These are phyloP conservation scores for Mugil cephalus DNA, from an alignment of 2,113 vertebrate genomes.

Conservation along the genomic window DNA sequence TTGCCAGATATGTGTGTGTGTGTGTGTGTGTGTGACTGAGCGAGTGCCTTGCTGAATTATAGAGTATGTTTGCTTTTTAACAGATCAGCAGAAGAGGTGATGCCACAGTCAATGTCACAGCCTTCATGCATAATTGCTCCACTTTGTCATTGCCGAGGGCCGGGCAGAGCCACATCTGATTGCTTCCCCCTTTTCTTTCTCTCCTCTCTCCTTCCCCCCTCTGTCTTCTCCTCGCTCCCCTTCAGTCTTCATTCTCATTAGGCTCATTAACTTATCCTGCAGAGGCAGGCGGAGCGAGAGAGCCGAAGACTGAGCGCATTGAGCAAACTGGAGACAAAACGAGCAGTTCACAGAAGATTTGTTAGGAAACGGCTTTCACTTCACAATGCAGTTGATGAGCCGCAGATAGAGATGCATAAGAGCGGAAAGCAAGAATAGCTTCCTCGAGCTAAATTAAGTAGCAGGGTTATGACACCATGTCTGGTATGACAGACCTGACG, in stretches of 20 bases:
- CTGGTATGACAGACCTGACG: conserved; percentile 26
- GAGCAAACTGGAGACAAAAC: conserved; percentile 25
- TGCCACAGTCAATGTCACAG: conserved; percentile 78
- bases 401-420: conserved; percentile 9
- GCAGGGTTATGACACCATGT: conserved; percentile 42
- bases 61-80: conserved; percentile 76
- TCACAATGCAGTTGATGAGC: background rate
- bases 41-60: conserved; percentile 57
- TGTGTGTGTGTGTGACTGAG: conserved; percentile 24
- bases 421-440: conserved; percentile 28
- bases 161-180: conserved; percentile 65
- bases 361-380: conserved; percentile 23
- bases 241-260: conserved; percentile 71
- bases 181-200: conserved; percentile 25
- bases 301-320: conserved; percentile 45
- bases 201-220: conserved; percentile 35
- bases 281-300: conserved; percentile 46
- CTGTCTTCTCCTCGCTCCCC: conserved; percentile 29
- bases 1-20: conserved; percentile 24
- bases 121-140: conserved; percentile 82
- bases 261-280: conserved; percentile 74
- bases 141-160: conserved; percentile 81
- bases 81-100: conserved; percentile 79
- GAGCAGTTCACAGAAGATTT: conserved; percentile 1
- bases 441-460: conserved; percentile 27